These are phyloP conservation scores for Perca flavescens DNA, from an alignment of 2,113 vertebrate species.

Conservation along the genomic window DNA sequence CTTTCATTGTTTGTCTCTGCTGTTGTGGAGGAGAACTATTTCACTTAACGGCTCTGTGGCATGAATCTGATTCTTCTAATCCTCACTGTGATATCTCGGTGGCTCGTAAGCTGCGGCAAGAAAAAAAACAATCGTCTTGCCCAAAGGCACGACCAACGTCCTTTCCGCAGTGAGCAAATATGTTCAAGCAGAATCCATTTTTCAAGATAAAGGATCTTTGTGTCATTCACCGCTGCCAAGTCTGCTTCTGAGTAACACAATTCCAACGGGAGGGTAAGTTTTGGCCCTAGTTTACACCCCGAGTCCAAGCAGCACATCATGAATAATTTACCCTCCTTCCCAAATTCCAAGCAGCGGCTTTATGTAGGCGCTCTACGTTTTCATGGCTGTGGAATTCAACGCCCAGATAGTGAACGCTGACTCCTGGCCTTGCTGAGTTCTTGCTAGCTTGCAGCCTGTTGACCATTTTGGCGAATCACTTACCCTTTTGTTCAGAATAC, in stretches of 20 bases:
- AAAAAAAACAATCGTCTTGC: slow-evolving; percentile 33
- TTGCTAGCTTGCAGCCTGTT: slow-evolving; percentile 16
- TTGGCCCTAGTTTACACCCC: slow-evolving; percentile 15
- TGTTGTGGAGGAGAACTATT: slow-evolving; percentile 42
- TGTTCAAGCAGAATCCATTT: slow-evolving; percentile 59
- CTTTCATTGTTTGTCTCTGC: slow-evolving; percentile 52
- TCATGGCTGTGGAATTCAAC: slow-evolving; percentile 64
- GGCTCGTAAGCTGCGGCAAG: slow-evolving; percentile 24
- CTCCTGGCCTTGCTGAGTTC: slow-evolving; percentile 30
- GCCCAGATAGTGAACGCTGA: slow-evolving; percentile 40
- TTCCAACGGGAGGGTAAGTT: slow-evolving; percentile 33
- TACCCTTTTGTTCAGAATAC: slow-evolving; percentile 21
- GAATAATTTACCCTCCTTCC: slow-evolving; percentile 45
- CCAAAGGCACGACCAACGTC: slow-evolving; percentile 42
- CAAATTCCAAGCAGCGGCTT: slow-evolving; percentile 14
- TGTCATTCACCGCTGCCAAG: slow-evolving; percentile 38
- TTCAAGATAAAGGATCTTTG: slow-evolving; percentile 55
- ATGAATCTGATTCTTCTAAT: slow-evolving; percentile 60
- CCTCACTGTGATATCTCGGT: slow-evolving; percentile 34
- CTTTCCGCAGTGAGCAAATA: slow-evolving; percentile 52
- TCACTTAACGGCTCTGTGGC: slow-evolving; percentile 47
- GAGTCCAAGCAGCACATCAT: slow-evolving; percentile 39
- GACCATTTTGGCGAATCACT: slow-evolving; percentile 27
- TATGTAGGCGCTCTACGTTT: slow-evolving; percentile 1
- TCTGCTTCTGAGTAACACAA: slow-evolving; percentile 27